phyloP scores from a whole-genome alignment of 2,797 vertebrate species.

The Typhlichthys subterraneus region DNA sequence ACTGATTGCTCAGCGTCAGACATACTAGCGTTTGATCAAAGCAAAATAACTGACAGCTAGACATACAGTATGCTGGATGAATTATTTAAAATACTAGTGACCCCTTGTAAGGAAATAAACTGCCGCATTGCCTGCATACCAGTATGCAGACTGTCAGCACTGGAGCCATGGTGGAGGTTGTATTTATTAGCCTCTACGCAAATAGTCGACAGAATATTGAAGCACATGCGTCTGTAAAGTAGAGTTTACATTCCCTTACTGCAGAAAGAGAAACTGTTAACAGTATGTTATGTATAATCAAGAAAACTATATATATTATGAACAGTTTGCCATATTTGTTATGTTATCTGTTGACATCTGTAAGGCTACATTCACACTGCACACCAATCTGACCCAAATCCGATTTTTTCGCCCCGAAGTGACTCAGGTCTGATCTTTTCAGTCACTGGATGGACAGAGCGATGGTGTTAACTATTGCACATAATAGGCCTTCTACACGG shows the following conservation, averaged over 20 bases:
- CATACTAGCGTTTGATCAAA: conserved; percentile 77
- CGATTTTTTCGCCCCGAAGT: no score
- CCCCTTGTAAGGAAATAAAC: conserved; percentile 78
- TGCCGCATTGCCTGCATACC: conserved; percentile 69
- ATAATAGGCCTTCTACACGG: no score
- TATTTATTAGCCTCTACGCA: conserved; percentile 67
- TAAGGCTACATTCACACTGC: no score
- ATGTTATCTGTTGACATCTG: no score
- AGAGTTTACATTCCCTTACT: conserved; percentile 20
- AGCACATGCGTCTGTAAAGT: conserved; percentile 50
- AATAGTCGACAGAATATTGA: conserved; percentile 47
- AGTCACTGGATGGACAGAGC: no score
- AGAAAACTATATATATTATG: no score
- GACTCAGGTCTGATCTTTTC: no score
- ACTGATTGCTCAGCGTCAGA: conserved; percentile 70
- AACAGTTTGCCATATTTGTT: no score
- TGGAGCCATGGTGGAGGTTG: conserved; percentile 64
- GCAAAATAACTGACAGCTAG: conserved; percentile 71
- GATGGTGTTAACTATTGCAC: no score
- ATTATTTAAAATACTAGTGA: conserved; percentile 83
- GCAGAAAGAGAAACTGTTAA: conserved; percentile 26
- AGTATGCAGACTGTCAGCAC: conserved; percentile 65
- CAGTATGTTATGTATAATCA: neutral
- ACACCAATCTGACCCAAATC: no score
- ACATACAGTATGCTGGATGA: conserved; percentile 81